A percentile compares a stretch with the other conserved stretches of the same genome.
Conservation (phyloP, 2,888 invertebrate genomes). For the Polietes domitor region DNA sequence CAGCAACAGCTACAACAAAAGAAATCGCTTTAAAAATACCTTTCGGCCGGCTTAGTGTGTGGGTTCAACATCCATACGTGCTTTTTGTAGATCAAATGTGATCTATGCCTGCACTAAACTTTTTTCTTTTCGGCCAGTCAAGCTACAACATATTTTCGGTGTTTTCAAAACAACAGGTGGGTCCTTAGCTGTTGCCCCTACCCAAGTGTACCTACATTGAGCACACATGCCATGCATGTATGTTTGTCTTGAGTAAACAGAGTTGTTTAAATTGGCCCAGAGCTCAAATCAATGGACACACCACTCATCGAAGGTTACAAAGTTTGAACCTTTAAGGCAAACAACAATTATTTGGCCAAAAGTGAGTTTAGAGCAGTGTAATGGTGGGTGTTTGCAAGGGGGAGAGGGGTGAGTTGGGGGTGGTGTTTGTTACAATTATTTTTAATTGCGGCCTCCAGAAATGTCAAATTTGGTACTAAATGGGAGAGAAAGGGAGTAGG, state of each 20-base stretch:
- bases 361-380: background rate
- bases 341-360: constrained; percentile 4
- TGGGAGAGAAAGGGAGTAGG: background rate
- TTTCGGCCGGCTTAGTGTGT: constrained; percentile 59
- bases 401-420: too few relatives aligned
- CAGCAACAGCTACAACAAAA: constrained; percentile 25
- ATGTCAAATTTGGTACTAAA: constrained; percentile 18
- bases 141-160: constrained; percentile 37
- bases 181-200: constrained; percentile 51
- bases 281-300: constrained; percentile 12
- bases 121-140: constrained; percentile 28
- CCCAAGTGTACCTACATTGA: too few relatives aligned
- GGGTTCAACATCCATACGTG: constrained; percentile 54
- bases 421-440: constrained; percentile 26
- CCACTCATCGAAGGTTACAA: constrained; percentile 15
- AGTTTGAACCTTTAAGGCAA: constrained; percentile 29
- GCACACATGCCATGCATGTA: too few relatives aligned
- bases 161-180: constrained; percentile 61
- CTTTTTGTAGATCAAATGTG: constrained; percentile 58
- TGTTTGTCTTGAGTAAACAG: constrained; percentile 46
- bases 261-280: constrained; percentile 56
- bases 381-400: background rate
- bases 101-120: constrained; percentile 42
- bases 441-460: constrained; percentile 11
- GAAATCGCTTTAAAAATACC: constrained; percentile 49